Base-by-base conservation (phyloP, 2,888 invertebrate genomes). In the Mesoligia furuncula region DNA sequence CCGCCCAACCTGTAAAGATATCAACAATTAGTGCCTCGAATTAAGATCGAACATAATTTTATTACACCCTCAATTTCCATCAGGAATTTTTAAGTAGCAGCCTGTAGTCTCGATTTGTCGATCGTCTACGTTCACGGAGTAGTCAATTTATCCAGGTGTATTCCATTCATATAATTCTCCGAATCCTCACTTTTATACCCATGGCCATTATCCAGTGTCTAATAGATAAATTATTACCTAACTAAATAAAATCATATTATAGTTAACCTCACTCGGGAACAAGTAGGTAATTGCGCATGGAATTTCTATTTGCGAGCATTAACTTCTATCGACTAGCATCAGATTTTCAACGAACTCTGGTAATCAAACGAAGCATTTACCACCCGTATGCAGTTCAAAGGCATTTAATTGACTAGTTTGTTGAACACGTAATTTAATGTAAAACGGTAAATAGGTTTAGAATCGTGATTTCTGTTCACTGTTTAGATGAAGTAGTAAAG, bases 1-100 rank as follows among this genome's bases (percentile, higher is more conserved):
- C 80, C 96, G 91, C 51, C 95, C 91, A 89, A 95, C 95, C 96
- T 96, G 92, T 1, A 81, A 87, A 81, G 77, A 79, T 87, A 89
- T 74, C 31, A 71, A n/a, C 20, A 24, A 72, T 76, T 67, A 82
- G 45, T 59, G 17, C 4, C 27, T 61, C 15, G 24, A 31, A 11
- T 57, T 15, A 15, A 39, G 1, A 17, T 48, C 17, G 4, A 7
- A 3, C 5, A 0, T 42, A 20, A 8, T 13, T 54, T 54, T 31
- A 1, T 51, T 9, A 15, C 13, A 48, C 3, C 0, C 45, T 42
- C 2, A 51, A 42, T 61, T 31, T 61, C 9, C 24, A 36, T 36
- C 5, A 24, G 1, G 4, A 8, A 1, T n/a, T 24, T 42, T 0
- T 24, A 2, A 65, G 7, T 36, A 11, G 11, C 15, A 45, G 13